phyloP scores from a whole-genome alignment of 2,113 vertebrate species.

The Stegastes partitus region DNA sequence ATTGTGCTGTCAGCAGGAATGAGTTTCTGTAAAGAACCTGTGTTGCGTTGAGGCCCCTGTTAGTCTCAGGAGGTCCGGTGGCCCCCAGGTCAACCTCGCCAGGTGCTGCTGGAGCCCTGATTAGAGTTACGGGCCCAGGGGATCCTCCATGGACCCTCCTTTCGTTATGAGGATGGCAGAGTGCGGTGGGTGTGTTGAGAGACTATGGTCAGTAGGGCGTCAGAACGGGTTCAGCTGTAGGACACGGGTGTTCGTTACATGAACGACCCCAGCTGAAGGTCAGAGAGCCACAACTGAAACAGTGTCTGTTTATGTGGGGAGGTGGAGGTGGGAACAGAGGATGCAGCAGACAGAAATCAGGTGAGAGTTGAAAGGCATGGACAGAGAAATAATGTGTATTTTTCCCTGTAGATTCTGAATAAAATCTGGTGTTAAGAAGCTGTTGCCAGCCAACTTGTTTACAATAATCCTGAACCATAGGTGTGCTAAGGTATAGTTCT shows the following conservation, averaged over 20 bases:
- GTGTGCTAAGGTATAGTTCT: too few relatives aligned
- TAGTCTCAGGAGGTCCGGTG: conserved; percentile 65
- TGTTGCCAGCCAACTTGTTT: not conserved
- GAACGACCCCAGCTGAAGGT: conserved; percentile 55
- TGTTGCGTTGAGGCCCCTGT: conserved; percentile 57
- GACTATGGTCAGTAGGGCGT: conserved; percentile 49
- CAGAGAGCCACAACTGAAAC: conserved; percentile 59
- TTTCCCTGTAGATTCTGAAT: conserved; percentile 5
- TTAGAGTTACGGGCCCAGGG: conserved; percentile 76
- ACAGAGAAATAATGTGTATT: conserved; percentile 22
- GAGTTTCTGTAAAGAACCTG: conserved; percentile 59
- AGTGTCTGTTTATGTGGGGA: conserved; percentile 55
- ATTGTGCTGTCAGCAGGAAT: conserved; percentile 68
- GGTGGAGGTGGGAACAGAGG: conserved; percentile 30
- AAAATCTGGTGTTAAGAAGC: not conserved
- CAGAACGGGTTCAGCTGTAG: conserved; percentile 75
- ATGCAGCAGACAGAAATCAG: conserved; percentile 32
- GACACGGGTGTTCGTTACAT: conserved; percentile 83
- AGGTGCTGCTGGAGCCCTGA: conserved; percentile 74
- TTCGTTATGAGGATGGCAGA: conserved; percentile 49
- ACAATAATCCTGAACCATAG: not conserved
- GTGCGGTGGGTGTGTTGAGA: conserved; percentile 45
- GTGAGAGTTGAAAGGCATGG: conserved; percentile 25
- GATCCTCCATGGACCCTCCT: conserved; percentile 54
- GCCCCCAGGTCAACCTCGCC: conserved; percentile 71